Percentiles rank a stretch among this genome's conserved stretches.
phyloP scores from a whole-genome alignment of 2,113 vertebrate genomes.

The Gorsachius goisagi region DNA sequence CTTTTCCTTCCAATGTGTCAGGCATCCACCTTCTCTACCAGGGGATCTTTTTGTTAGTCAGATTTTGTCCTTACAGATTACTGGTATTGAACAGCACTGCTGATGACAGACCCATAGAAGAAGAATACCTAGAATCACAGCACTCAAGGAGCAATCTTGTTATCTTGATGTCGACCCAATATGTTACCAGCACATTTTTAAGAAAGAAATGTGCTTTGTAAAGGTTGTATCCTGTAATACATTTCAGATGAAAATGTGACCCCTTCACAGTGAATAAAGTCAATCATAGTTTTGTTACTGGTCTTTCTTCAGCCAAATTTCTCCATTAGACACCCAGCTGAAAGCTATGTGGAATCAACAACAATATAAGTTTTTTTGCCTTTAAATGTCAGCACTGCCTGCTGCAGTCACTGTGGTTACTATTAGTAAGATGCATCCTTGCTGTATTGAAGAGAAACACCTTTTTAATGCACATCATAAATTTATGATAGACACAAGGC shows the following conservation, averaged over 20 bases:
- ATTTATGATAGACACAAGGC: not conserved
- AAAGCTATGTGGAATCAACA: not conserved
- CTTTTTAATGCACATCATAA: not conserved
- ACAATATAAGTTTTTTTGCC: not conserved
- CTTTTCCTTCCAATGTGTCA: not conserved
- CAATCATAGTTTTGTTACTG: not conserved
- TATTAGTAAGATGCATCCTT: not conserved
- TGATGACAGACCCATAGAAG: not conserved
- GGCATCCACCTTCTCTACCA: fast-evolving
- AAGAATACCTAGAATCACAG: not conserved
- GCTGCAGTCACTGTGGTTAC: not conserved
- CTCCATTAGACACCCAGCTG: not conserved
- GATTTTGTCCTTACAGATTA: not conserved
- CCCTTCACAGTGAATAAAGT: not conserved
- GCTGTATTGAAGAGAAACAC: not conserved
- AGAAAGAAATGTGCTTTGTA: not conserved
- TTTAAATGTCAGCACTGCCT: not conserved
- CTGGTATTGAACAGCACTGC: not conserved
- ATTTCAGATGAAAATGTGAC: not conserved
- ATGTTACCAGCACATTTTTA: not conserved
- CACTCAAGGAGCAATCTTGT: not conserved
- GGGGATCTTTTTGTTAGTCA: not conserved
- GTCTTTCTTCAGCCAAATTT: not conserved
- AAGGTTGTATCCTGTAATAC: not conserved
- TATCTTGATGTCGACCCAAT: not conserved